Evolutionary conservation across 2,797 vertebrate species (phyloP).

Genomic region (Hydrophis major): DNA sequence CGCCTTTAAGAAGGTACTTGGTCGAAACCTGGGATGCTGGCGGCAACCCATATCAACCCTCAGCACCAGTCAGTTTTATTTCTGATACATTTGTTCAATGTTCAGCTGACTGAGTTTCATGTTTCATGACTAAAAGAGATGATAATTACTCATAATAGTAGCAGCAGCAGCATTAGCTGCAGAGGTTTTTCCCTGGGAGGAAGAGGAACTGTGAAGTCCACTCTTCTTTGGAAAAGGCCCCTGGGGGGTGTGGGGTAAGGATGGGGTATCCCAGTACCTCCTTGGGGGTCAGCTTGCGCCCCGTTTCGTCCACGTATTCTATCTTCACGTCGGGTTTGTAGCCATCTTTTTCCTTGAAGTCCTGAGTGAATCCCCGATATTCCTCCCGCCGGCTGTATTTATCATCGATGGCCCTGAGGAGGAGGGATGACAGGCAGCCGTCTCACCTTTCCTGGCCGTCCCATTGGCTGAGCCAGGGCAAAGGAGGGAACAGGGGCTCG

Average conservation of each 20-base stretch:
- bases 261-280: conserved; percentile 66
- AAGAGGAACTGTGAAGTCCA: neutral
- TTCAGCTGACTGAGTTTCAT: no score
- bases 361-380: conserved; percentile 91
- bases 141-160: no score
- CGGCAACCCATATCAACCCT: no score
- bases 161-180: neutral
- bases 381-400: conserved; percentile 92
- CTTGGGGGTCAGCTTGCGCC: conserved; percentile 88
- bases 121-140: no score
- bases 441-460: no score
- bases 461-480: neutral
- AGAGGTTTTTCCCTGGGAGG: neutral
- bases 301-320: conserved; percentile 92
- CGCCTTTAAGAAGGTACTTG: no score
- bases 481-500: neutral
- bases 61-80: no score
- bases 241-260: no score
- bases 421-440: no score
- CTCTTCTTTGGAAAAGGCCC: neutral
- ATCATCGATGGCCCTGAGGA: conserved; percentile 85
- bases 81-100: no score
- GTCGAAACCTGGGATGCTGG: no score
- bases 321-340: conserved; percentile 90
- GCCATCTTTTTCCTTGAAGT: conserved; percentile 91